Conservation (phyloP, 2,797 vertebrate genomes). For the Oryzias sinensis region DNA sequence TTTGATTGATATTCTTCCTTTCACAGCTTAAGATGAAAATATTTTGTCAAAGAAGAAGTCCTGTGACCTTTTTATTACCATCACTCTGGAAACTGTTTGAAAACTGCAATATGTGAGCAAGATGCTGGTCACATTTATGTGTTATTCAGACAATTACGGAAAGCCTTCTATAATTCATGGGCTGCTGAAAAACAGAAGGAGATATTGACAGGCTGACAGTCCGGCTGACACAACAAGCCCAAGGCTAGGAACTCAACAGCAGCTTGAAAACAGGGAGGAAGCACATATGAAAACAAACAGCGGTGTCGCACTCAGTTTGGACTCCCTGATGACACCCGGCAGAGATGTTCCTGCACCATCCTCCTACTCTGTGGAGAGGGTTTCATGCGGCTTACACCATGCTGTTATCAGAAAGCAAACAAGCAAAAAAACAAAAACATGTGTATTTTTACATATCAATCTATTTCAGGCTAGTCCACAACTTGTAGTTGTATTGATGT, state of each 20-base stretch:
- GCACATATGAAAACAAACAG: conserved; percentile 42
- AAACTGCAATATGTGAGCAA: conserved; percentile 13
- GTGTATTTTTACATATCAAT: no score
- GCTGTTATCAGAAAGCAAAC: no score
- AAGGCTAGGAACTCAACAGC: conserved; percentile 35
- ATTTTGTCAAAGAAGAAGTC: conserved; percentile 36
- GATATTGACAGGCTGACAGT: conserved; percentile 54
- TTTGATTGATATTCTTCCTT: conserved; percentile 11
- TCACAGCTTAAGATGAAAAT: no score
- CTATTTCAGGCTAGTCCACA: no score
- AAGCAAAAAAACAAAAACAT: no score
- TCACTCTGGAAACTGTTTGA: conserved; percentile 10
- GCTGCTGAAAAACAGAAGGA: conserved; percentile 48
- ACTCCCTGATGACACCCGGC: no score
- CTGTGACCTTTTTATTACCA: conserved; percentile 23
- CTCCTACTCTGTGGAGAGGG: no score
- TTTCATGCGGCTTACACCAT: no score
- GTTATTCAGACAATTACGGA: conserved; percentile 48
- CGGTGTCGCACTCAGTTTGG: conserved; percentile 5
- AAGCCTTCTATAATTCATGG: conserved; percentile 69
- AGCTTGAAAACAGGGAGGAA: conserved; percentile 37
- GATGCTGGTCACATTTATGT: conserved; percentile 27
- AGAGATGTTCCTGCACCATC: no score
- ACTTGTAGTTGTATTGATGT: no score
- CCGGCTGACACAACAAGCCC: conserved; percentile 49